phyloP scores from a whole-genome alignment of 2,113 vertebrate species.

The Ramphastos sulfuratus region DNA sequence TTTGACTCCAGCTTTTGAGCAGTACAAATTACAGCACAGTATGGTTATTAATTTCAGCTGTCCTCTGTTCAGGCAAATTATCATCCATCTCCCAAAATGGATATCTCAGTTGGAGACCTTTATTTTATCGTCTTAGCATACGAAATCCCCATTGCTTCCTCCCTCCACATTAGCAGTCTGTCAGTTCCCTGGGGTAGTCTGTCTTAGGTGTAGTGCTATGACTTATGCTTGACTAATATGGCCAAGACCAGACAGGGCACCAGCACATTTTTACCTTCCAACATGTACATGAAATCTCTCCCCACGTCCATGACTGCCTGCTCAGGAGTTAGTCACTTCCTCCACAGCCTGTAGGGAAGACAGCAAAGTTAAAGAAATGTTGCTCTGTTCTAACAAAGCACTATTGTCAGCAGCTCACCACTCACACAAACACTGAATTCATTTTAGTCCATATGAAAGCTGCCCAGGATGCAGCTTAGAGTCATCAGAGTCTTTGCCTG shows the following conservation, averaged over 20 bases:
- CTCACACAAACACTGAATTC: background rate
- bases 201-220: background rate
- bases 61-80: background rate
- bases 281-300: conserved; percentile 26
- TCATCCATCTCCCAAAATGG: background rate
- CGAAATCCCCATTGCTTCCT: background rate
- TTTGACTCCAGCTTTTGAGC: background rate
- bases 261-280: background rate
- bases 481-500: background rate
- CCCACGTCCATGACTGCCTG: background rate
- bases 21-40: conserved; percentile 16
- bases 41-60: conserved; percentile 29
- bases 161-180: background rate
- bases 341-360: background rate
- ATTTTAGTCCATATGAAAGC: background rate
- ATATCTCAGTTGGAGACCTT: conserved; percentile 17
- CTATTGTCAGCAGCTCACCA: background rate
- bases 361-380: background rate
- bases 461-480: background rate
- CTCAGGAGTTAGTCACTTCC: conserved; percentile 34
- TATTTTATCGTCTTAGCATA: background rate
- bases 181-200: conserved; percentile 14
- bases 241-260: background rate
- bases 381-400: background rate
- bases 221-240: conserved; percentile 5